phyloP scores from a whole-genome alignment of 92 coral and sea anemone species.

The Epizoanthus rinbou region DNA sequence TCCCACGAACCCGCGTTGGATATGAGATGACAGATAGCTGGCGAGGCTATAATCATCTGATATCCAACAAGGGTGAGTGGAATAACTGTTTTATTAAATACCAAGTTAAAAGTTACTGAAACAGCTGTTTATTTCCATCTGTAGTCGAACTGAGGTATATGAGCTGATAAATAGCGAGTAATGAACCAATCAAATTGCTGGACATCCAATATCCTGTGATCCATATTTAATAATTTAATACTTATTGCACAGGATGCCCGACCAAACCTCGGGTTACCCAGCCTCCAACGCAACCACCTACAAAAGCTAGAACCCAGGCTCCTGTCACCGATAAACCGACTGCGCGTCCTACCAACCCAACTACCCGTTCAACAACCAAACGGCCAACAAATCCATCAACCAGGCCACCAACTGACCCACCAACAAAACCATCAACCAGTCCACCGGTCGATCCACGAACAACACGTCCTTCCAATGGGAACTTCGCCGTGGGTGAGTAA shows the following conservation, averaged over 20 bases:
- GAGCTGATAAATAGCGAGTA: no score
- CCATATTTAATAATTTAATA: background rate
- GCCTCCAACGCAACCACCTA: background rate
- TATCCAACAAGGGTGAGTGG: no score
- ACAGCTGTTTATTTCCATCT: no score
- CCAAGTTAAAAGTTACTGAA: no score
- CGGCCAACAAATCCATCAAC: constrained; percentile 25
- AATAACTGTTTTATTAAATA: no score
- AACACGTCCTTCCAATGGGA: background rate
- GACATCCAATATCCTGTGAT: no score
- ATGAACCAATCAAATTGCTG: no score
- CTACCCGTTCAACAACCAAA: constrained; percentile 41
- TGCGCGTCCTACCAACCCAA: background rate
- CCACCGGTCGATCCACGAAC: constrained; percentile 31
- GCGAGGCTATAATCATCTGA: no score
- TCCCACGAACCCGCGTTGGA: no score
- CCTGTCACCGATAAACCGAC: constrained; percentile 46
- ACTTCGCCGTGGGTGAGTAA: constrained; percentile 16
- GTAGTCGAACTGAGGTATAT: no score
- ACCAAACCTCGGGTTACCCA: background rate
- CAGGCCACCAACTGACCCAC: constrained; percentile 23
- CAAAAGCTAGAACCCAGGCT: background rate
- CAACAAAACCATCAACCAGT: constrained; percentile 31
- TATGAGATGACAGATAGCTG: no score
- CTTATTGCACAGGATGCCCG: background rate